phyloP scores from a whole-genome alignment of 2,113 vertebrate species.

The Ranitomeya imitator region DNA sequence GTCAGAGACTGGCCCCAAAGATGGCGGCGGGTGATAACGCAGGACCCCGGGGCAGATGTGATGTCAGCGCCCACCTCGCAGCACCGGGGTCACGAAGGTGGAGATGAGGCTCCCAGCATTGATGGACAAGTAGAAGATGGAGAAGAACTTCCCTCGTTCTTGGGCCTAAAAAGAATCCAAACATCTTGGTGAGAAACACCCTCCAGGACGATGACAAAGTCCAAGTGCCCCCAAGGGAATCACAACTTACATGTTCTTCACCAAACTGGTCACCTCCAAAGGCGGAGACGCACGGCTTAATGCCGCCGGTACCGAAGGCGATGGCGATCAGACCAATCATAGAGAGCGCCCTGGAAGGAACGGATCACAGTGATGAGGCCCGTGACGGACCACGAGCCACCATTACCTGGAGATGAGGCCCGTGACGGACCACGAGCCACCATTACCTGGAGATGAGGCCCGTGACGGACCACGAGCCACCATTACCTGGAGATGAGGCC shows the following conservation, averaged over 20 bases:
- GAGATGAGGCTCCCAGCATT: constrained; percentile 95
- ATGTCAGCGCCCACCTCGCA: constrained; percentile 81
- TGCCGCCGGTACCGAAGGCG: constrained; percentile 93
- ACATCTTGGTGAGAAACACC: not conserved
- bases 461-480: too few relatives aligned
- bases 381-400: too few relatives aligned
- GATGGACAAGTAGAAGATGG: constrained; percentile 97
- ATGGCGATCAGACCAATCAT: constrained; percentile 89
- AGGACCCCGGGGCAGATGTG: not conserved
- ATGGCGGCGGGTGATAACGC: not conserved
- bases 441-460: too few relatives aligned
- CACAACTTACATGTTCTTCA: constrained; percentile 84
- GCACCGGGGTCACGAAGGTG: constrained; percentile 89
- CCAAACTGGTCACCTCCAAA: constrained; percentile 98
- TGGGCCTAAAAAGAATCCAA: constrained; percentile 71
- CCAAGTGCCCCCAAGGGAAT: not conserved
- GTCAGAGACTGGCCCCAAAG: not conserved
- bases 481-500: too few relatives aligned
- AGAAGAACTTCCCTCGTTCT: constrained; percentile 93
- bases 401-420: too few relatives aligned
- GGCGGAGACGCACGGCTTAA: constrained; percentile 96
- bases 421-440: too few relatives aligned
- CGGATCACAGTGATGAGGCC: not conserved
- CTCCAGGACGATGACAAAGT: not conserved
- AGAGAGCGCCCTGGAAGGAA: constrained; percentile 78